Base-by-base conservation (phyloP, 1,140 invertebrate genomes). In the Bombyx mori region DNA sequence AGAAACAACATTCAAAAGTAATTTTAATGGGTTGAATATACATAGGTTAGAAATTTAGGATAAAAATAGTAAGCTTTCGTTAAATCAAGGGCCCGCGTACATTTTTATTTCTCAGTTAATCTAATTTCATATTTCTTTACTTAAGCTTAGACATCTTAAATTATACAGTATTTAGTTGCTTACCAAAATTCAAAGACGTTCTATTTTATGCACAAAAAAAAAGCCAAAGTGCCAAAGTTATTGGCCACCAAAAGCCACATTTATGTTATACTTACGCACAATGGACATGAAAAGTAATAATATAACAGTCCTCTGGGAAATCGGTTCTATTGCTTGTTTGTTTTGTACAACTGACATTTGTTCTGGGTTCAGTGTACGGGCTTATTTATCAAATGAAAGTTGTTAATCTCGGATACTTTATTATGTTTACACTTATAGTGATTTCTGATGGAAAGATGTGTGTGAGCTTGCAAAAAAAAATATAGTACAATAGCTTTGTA, bases 321-420 rank as follows among this genome's bases (percentile, higher is more conserved):
- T 81, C 65, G 74, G 54, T 74, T 75, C 70, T 78, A 81, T 81
- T 77, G 75, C 73, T 70, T 60, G 71, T 75, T 77, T 77, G 72
- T 82, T 74, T 72, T 74, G 78, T 76, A 71, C 63, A 76, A 75
- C 71, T 74, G 73, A 69, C 70, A 70, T 63, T 61, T 71, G 65
- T 64, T 66, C 26, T 35, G 26, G 2, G 26, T 35, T 35, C 26
- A 68, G 67, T 72, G 65, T 73, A 58, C 60, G 26, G 26, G 4
- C n/a, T 54, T 12, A 10, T 42, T 43, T 43, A 54, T 44, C 44
- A 51, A 45, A 54, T 60, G 54, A 51, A 64, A 52, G 12, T 54
- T 54, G 45, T 66, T 58, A 44, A 44, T 56, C 52, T 47, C 71
- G 63, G 64, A 35, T 35, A 35, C 2, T 35, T 35, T 35, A 35